Evolutionary conservation across 2,888 invertebrate species (phyloP), one percentile per base, ranked within the genome.

Genomic region (Phengaris alcon): DNA sequence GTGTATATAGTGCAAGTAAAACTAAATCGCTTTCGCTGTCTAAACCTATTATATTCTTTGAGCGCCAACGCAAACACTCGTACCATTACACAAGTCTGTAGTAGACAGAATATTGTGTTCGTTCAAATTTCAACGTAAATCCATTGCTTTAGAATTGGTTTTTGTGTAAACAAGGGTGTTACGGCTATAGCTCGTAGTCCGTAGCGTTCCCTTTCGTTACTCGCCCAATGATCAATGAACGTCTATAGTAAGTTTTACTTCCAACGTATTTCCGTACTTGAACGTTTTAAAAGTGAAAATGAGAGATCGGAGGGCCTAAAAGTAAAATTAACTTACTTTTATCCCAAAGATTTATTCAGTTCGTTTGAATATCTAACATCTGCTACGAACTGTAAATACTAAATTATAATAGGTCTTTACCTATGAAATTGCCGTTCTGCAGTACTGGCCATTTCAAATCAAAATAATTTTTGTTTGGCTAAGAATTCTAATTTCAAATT

Each of bases 151-250:
- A 77, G 76, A 55, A 84, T 80, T 79, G 79, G 80, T 73, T 83
- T 78, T 85, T 80, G 52, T 35, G 3, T 54, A 10, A 74, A 68
- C 69, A 77, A 79, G 80, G 57, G 76, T 78, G 77, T 2, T 35
- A 35, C 72, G 76, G 76, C 68, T 73, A 57, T 75, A 52, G 52
- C 74, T 76, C 78, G 77, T 73, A 76, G 77, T 79, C 81, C 83
- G 85, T 83, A 87, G 85, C 86, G 83, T 87, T 92, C 91, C 83
- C 91, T 91, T 91, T 91, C 92, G 89, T 88, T 90, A 87, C 81
- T 78, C 80, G 81, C 80, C 35, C 84, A 82, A 84, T 89, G 90
- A 91, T 91, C 91, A 92, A 92, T 92, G 91, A 84, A 81, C 83
- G 88, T 87, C 89, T 89, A 83, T 86, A 87, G 85, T 84, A 86